Conservation (phyloP, 2,113 vertebrate genomes). For the Ciconia boyciana region DNA sequence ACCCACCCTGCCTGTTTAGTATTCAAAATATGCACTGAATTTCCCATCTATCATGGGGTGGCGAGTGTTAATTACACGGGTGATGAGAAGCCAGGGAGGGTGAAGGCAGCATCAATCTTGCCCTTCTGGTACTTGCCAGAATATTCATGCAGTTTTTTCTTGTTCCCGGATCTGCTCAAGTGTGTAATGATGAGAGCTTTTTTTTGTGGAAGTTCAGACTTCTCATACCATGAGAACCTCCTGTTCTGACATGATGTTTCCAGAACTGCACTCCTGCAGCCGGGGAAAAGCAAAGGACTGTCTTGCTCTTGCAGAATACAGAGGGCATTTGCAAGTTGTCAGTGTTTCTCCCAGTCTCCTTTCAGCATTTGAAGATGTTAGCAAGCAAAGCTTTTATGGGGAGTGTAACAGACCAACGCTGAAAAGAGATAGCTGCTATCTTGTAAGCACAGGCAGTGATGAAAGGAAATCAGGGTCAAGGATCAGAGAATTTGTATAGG, state of each 20-base stretch:
- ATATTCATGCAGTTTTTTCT: not conserved
- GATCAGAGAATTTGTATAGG: not conserved
- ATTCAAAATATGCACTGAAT: not conserved
- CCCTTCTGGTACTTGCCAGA: not conserved
- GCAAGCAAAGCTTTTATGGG: not conserved
- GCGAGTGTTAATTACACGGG: not conserved
- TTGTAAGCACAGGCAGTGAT: not conserved
- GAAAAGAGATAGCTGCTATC: not conserved
- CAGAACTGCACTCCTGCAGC: not conserved
- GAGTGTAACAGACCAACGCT: not conserved
- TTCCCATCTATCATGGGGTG: not conserved
- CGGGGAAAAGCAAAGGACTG: not conserved
- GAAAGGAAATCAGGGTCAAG: constrained; percentile 20
- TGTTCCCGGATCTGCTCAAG: not conserved
- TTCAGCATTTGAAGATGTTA: not conserved
- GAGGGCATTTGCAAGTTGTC: not conserved
- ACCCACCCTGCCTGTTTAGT: not conserved
- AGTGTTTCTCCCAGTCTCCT: not conserved
- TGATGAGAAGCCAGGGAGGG: not conserved
- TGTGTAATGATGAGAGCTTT: not conserved
- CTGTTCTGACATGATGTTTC: not conserved
- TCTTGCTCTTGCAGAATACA: not conserved
- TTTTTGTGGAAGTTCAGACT: not conserved
- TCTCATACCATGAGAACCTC: not conserved
- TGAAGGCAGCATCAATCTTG: constrained; percentile 1